Evolutionary conservation across 1,140 invertebrate species (phyloP).

Genomic region (Kradibia gibbosae): DNA sequence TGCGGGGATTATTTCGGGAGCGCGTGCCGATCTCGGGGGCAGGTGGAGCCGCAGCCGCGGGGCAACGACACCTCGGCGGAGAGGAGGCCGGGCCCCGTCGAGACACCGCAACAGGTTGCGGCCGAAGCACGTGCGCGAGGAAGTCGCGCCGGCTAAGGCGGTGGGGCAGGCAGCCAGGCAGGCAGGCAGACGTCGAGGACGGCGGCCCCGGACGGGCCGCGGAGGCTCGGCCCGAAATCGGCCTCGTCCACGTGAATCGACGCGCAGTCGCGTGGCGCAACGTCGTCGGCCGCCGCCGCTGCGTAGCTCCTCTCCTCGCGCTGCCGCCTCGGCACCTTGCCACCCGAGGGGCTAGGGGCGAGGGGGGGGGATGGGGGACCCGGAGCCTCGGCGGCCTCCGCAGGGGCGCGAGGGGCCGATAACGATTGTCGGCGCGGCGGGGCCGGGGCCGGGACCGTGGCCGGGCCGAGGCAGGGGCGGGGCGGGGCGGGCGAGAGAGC

Average conservation of each 20-base stretch:
- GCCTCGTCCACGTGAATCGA: slow-evolving; percentile 4
- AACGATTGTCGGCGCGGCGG: neutral
- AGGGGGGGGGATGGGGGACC: neutral
- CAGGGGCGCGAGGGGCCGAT: neutral
- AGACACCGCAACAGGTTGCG: neutral
- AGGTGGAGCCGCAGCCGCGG: too few relatives aligned
- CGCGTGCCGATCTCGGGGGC: neutral
- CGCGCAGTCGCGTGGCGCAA: slow-evolving; percentile 20
- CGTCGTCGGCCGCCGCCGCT: neutral
- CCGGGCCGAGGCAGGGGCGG: neutral
- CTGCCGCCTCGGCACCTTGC: neutral
- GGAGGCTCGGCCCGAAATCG: neutral
- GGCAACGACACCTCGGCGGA: too few relatives aligned
- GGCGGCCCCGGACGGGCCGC: too few relatives aligned
- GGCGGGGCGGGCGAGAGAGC: neutral
- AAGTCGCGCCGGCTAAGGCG: neutral
- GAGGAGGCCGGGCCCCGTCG: too few relatives aligned
- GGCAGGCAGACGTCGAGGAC: too few relatives aligned
- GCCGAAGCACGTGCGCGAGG: neutral
- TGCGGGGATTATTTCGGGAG: neutral
- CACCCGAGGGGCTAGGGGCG: neutral
- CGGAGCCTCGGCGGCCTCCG: neutral
- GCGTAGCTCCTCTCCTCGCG: neutral
- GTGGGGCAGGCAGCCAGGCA: too few relatives aligned
- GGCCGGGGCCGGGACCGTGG: neutral